A percentile compares a stretch with the other conserved stretches of the same genome.
Conservation (phyloP, 2,888 invertebrate genomes). For the Agrochola macilenta region DNA sequence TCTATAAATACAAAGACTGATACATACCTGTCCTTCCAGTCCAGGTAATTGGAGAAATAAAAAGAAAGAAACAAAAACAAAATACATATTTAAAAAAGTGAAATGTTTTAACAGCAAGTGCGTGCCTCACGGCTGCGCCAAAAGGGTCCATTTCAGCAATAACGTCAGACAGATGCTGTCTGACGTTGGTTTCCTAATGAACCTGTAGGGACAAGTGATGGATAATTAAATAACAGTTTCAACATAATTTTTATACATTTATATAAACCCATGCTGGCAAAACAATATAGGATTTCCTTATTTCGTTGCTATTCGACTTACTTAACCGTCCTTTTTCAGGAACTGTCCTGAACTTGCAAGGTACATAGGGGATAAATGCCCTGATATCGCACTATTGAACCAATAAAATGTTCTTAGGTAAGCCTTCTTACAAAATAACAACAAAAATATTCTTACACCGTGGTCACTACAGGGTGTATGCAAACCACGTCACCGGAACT, state of each 20-base stretch:
- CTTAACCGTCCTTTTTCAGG: neutral
- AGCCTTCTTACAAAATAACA: neutral
- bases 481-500: constrained; percentile 48
- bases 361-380: neutral
- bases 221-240: too few relatives aligned
- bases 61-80: too few relatives aligned
- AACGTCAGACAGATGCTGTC: too few relatives aligned
- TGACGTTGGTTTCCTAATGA: too few relatives aligned
- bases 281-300: neutral
- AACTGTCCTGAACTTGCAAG: neutral
- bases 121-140: too few relatives aligned
- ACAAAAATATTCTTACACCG: neutral
- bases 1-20: neutral
- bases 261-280: neutral
- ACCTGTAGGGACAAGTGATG: too few relatives aligned
- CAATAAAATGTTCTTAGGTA: neutral
- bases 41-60: neutral
- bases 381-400: neutral
- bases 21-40: neutral
- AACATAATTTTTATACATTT: too few relatives aligned
- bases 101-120: too few relatives aligned
- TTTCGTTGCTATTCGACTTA: neutral
- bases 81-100: too few relatives aligned
- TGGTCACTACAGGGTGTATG: constrained; percentile 60
- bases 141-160: too few relatives aligned